Evolutionary conservation across 2,888 invertebrate species (phyloP), one percentile per base, ranked within the genome.

Genomic region (Thalpophila matura): DNA sequence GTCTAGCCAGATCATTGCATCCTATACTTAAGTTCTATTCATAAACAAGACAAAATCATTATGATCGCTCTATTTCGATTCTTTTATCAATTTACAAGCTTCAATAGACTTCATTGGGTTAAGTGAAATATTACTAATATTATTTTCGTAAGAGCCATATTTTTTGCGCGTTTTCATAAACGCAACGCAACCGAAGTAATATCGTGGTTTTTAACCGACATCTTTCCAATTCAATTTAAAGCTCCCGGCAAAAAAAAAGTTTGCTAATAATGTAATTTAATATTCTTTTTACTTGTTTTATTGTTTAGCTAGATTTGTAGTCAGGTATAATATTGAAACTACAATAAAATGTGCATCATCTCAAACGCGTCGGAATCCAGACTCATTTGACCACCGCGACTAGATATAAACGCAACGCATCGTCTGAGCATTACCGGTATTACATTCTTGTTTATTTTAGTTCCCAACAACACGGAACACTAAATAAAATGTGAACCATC

Each of bases 371-470:
- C 43, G 47, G 33, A 43, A 49, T 43, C 47, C 20, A 43, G 45
- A 24, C 24, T 0, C 16, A 57, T 50, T 66, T 74, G 62, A 54
- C 62, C 50, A 46, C 51, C 1, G 2, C 4, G 7, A 31, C 58
- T 40, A 46, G 35, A 69, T 74, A 16, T 47, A 74, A 50, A 26
- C 18, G 6, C 29, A 38, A 47, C 75, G 7, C 69, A 69, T 37
- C 62, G 75, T 74, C 70, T 33, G 40, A 47, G 50, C 29, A 74
- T 74, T 75, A 55, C 60, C 47, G 50, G 62, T 37, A 54, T 70
- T 69, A 47, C 62, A 62, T 29, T 35, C 46, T 50, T 61, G 54
- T 69, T 61, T 70, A 70, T 74, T 69, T 74, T 51, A 47, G 70
- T 54, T 69, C 6, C 5, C 22, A 31, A 59, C 22, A 24, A 51